Evolutionary conservation across 2,797 vertebrate genomes (phyloP), one percentile per base, ranked within the genome.

Genomic region (Coccyzus lansbergi): DNA sequence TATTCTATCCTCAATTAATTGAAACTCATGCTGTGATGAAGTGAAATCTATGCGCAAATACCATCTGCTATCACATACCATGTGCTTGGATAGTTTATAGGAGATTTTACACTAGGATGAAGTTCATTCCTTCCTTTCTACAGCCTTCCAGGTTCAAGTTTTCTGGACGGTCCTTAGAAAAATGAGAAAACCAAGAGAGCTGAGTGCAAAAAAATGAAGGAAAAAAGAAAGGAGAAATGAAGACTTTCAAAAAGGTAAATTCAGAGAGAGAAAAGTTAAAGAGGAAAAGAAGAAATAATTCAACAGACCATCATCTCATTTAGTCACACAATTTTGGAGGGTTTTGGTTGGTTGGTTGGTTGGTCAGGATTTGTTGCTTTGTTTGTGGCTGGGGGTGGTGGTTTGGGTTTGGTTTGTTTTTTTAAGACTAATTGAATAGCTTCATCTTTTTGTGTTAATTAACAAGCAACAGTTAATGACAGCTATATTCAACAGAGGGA

Each of bases 31-130:
- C 44, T 88, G 59, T 36, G 63, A 88, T n/a, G 18, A 78, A 74
- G 53, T 56, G 36, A 95, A 92, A 93, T 52, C 34, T 78, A 62
- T 19, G 20, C 58, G 60, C 68, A 82, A 77, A 68, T 81, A 75
- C 56, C 75, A 92, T 46, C 85, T 91, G 82, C 79, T 90, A 77
- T 38, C 75, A 90, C 68, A 62, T 28, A 79, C 46, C 68, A 81
- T 18, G 42, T 59, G 53, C 34, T 89, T 31, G 88, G 21, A 72
- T 8, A 87, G 18, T 21, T 91, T 87, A 88, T 3, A 85, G 64
- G 42, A 76, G 79, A 79, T 52, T 67, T 70, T 90, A 91, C 19
- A 86, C 62, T 83, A 90, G 15, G 76, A 52, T 63, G 48, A 92
- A 93, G 58, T 46, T 92, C 42, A 63, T 44, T 63, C 52, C 29